Base-by-base conservation (phyloP, 2,113 vertebrate species). In the Bubalus kerabau region DNA sequence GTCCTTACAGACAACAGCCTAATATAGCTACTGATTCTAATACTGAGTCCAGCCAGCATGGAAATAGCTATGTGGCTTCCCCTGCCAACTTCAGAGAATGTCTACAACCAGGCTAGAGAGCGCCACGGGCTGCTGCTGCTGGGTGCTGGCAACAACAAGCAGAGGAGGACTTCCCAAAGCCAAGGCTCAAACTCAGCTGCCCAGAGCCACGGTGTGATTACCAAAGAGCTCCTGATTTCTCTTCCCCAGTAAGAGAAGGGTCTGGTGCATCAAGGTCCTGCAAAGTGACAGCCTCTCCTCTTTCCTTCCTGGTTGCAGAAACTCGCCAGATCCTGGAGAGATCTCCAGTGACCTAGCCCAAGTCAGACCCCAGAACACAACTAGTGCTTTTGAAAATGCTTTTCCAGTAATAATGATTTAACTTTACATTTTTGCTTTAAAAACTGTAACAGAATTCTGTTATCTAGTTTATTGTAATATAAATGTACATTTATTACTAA, bases 381-480 rank as follows among this genome's bases (percentile, higher is more conserved):
- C 46, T n/a, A 88, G 43, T 78, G 40, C 56, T 96, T 94, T 26
- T 96, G 57, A 96, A 96, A 91, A 96, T 80, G 50, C 10, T n/a
- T 82, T 64, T 90, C 32, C 48, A 21, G 1, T 21, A 48, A 86
- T 2, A 54, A 67, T 3, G 36, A 95, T 62, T 95, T 97, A 95
- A 94, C 78, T 67, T 83, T 26, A 96, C 80, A 67, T 4, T 88
- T 84, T 92, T 84, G 50, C 43, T 80, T 94, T 80, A 84, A 81
- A 94, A 91, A 94, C 57, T 80, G 3, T 89, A 96, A 90, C 50
- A 91, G 36, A 84, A 90, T 40, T 86, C 32, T 82, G 50, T 74
- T 8, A 88, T 57, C 43, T 96, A 23, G 23, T 88, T 94, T 96
- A 91, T 15, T 67, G 24, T 36, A 86, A 93, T 67, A 48, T 4